Conservation (phyloP, 2,797 vertebrate species). For the Hemitrygon akajei region DNA sequence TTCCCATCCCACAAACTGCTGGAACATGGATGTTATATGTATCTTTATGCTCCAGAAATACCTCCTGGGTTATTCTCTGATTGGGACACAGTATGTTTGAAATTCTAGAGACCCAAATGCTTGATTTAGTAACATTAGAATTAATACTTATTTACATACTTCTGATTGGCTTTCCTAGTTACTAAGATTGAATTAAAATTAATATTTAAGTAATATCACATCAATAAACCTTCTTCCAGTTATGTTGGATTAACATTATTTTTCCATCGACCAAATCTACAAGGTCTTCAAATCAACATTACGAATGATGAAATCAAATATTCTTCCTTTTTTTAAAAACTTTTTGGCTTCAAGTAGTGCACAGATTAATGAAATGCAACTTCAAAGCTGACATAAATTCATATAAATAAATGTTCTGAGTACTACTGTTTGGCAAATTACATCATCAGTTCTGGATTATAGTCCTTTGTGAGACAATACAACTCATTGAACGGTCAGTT, state of each 20-base stretch:
- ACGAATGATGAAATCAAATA: neutral
- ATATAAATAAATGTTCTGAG: neutral
- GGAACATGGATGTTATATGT: neutral
- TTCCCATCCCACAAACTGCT: neutral
- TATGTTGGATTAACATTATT: neutral
- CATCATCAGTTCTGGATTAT: neutral
- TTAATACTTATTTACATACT: neutral
- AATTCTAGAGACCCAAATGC: neutral
- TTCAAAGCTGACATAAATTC: neutral
- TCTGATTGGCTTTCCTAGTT: neutral
- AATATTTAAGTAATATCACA: neutral
- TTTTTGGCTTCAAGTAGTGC: neutral
- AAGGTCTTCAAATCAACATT: neutral
- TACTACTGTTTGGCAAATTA: neutral
- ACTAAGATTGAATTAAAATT: neutral
- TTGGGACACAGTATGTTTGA: no score
- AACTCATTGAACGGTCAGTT: neutral
- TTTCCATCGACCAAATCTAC: neutral
- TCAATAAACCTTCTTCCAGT: neutral
- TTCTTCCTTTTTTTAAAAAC: neutral
- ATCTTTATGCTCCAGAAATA: neutral
- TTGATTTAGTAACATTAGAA: neutral
- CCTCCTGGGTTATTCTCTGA: neutral
- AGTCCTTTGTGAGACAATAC: neutral
- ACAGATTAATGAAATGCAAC: neutral